Base-by-base conservation (phyloP, 2,113 vertebrate genomes). In the Arothron firmamentum region DNA sequence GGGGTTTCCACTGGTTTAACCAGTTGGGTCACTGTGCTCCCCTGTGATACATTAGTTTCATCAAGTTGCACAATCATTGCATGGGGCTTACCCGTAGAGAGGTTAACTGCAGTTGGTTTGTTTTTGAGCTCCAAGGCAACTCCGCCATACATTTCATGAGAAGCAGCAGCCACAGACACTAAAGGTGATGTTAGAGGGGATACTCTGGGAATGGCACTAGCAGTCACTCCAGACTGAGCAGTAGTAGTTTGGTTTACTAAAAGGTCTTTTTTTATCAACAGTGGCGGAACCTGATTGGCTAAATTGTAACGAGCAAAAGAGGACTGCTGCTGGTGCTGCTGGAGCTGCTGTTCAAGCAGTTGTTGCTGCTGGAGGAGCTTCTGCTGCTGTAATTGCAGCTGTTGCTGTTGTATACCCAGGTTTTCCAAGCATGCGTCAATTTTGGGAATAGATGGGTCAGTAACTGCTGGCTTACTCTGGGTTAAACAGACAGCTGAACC, bases 51-150 rank as follows among this genome's bases (percentile, higher is more conserved):
- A 52, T 90, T 94, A 65, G 54, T 85, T 25, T 91, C 90, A 81
- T 95, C 96, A 89, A 99, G 82, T 72, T 98, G 96, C 34, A 98
- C 96, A 91, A 98, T 92, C 91, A 98, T 93, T 38, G 94, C 87
- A 73, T 99, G 96, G 17, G 94, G 92, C 67, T 95, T 97, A 67
- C 92, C 92, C 53, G 92, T 84, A 0, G 92, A 91, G 23, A 94
- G 69, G 46, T 93, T 91, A 4, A 93, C 82, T 45, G 91, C 89
- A 28, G 92, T 85, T 51, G 92, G 88, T 59, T 95, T 94, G 65
- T 92, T 91, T 81, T 95, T 94, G 59, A 96, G 84, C 69, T 97
- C 95, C 76, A 94, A 75, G 0, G 94, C 91, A 57, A 90, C 74
- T 0, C 92, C 91, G 46, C 91, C 81, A 65, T 93, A 94, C 15